Conservation (phyloP, 2,113 vertebrate genomes). For the Balaeniceps rex region DNA sequence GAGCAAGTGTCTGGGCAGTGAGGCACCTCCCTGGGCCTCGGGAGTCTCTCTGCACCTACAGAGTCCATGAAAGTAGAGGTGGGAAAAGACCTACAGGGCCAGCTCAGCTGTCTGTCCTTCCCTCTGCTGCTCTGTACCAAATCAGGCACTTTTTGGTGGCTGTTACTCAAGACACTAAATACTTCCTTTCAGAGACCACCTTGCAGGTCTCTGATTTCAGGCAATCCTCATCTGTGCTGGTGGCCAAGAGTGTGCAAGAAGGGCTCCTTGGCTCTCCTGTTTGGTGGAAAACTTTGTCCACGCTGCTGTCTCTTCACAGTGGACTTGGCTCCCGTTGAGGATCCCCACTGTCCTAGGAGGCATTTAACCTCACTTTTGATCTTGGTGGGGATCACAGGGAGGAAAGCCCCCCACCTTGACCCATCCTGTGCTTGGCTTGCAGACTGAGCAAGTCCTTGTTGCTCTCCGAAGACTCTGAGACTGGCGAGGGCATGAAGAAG, state of each 20-base stretch:
- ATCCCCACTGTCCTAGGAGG: background rate
- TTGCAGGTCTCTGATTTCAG: background rate
- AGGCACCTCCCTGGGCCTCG: background rate
- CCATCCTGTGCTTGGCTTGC: slow-evolving; percentile 63
- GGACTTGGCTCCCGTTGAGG: background rate
- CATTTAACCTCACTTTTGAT: background rate
- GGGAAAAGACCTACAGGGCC: background rate
- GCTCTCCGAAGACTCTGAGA: slow-evolving; percentile 89
- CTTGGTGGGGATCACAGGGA: background rate
- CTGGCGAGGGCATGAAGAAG: slow-evolving; percentile 84
- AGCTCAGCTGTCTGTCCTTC: background rate
- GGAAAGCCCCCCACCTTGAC: slow-evolving; percentile 9
- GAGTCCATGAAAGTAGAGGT: background rate
- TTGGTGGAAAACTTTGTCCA: background rate
- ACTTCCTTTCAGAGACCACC: background rate
- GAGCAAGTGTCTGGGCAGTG: background rate
- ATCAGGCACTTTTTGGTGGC: background rate
- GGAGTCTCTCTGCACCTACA: background rate
- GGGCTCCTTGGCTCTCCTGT: background rate
- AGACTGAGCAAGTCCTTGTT: slow-evolving; percentile 85
- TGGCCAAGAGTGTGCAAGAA: background rate
- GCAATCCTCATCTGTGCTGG: background rate
- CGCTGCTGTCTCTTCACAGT: background rate
- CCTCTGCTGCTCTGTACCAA: background rate
- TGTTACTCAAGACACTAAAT: background rate